phyloP scores from a whole-genome alignment of 2,797 vertebrate genomes.

The Bovichtus diacanthus region DNA sequence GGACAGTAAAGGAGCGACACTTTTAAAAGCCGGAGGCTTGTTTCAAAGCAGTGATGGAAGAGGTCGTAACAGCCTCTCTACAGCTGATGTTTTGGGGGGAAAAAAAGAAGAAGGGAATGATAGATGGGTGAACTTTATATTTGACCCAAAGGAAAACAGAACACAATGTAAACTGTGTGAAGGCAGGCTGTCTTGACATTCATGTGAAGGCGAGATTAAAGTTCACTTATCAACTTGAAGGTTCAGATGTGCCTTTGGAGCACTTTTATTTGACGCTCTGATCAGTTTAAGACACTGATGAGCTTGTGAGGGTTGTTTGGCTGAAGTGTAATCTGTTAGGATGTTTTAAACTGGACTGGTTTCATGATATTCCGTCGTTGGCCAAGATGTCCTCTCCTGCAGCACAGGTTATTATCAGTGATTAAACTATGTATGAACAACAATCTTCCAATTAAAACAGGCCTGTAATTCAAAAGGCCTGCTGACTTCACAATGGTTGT shows the following conservation, averaged over 20 bases:
- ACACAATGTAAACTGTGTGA: constrained; percentile 52
- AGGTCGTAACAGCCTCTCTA: constrained; percentile 52
- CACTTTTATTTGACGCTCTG: constrained; percentile 30
- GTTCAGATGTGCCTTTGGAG: constrained; percentile 15
- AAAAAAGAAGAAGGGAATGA: constrained; percentile 52
- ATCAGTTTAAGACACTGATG: constrained; percentile 8
- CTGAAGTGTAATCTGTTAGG: neutral
- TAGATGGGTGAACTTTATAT: constrained; percentile 57
- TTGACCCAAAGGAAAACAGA: constrained; percentile 57
- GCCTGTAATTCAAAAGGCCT: neutral
- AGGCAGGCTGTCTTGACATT: constrained; percentile 32
- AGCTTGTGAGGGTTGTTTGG: constrained; percentile 12
- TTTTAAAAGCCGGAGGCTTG: constrained; percentile 57
- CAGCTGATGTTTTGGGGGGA: constrained; percentile 53
- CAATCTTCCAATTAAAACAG: neutral
- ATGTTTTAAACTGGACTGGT: constrained; percentile 11
- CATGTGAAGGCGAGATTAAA: constrained; percentile 43
- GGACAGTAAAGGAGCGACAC: constrained; percentile 53
- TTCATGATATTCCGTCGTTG: neutral
- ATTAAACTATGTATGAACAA: constrained; percentile 3
- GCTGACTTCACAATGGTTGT: neutral
- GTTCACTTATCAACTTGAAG: constrained; percentile 44
- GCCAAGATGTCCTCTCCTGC: neutral
- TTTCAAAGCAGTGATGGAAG: constrained; percentile 64
- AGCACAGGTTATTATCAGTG: neutral